These are phyloP conservation scores for Octomys mimax DNA, from an alignment of 2,797 vertebrate genomes.

Conservation along the genomic window DNA sequence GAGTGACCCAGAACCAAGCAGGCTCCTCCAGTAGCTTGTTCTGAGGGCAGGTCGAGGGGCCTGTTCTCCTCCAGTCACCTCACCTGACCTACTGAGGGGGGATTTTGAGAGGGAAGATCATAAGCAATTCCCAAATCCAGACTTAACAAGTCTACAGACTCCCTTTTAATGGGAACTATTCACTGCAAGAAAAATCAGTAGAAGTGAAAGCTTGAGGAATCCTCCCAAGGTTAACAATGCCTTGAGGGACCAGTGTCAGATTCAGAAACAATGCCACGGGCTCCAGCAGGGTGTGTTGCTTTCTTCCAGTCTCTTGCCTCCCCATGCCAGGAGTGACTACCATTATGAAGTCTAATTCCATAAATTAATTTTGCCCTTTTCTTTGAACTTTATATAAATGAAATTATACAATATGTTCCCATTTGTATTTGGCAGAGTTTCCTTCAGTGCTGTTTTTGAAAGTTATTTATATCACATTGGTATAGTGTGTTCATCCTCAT, in stretches of 20 bases:
- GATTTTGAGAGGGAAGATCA: neutral
- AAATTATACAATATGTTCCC: neutral
- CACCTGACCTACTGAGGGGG: neutral
- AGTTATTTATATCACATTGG: neutral
- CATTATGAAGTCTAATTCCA: neutral
- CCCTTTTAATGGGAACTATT: neutral
- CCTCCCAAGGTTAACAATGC: neutral
- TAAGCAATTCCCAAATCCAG: neutral
- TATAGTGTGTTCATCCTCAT: neutral
- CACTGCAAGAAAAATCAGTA: neutral
- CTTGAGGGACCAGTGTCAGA: neutral
- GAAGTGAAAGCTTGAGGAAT: neutral
- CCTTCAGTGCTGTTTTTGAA: neutral
- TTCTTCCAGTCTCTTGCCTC: neutral
- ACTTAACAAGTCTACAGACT: neutral
- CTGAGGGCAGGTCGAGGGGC: neutral
- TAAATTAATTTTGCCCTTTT: neutral
- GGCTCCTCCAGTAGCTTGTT: neutral
- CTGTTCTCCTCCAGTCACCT: neutral
- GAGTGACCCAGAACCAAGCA: neutral
- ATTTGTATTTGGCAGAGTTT: constrained; percentile 43
- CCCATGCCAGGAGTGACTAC: neutral
- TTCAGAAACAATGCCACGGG: neutral
- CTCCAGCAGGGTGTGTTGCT: neutral
- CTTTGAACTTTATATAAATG: constrained; percentile 7